Percentiles rank a stretch among this genome's conserved stretches.
Conservation (phyloP, 2,797 vertebrate species). For the Nothura maculosa region DNA sequence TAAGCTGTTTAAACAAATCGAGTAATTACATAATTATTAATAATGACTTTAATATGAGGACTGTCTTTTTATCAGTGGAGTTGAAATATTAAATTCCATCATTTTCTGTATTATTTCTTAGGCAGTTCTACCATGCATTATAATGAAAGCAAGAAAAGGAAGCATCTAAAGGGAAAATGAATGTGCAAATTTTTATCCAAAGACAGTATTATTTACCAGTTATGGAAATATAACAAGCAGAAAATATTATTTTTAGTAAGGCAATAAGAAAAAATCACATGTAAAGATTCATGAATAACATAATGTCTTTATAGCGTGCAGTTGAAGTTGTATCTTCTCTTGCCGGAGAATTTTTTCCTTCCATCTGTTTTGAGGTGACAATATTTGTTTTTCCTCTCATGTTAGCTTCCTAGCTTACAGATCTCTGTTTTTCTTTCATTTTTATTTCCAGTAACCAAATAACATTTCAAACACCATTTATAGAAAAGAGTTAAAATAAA, state of each 20-base stretch:
- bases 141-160: neutral
- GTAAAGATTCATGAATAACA: neutral
- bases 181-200: neutral
- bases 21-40: neutral
- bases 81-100: neutral
- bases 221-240: neutral
- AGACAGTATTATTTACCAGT: neutral
- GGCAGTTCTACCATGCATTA: neutral
- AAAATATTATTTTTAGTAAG: neutral
- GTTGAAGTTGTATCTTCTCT: neutral
- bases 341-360: neutral
- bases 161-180: neutral
- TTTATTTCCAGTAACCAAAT: neutral
- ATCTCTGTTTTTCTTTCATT: neutral
- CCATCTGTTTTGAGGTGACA: neutral
- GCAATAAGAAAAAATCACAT: neutral
- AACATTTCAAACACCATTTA: neutral
- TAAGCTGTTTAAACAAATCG: neutral
- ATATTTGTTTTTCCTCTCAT: neutral
- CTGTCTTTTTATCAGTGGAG: neutral
- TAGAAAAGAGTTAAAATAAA: neutral
- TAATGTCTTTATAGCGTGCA: neutral
- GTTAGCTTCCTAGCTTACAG: neutral
- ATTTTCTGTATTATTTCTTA: neutral
- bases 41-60: neutral